Evolutionary conservation across 2,113 vertebrate genomes (phyloP), one percentile per base, ranked within the genome.

Genomic region (Capra hircus): DNA sequence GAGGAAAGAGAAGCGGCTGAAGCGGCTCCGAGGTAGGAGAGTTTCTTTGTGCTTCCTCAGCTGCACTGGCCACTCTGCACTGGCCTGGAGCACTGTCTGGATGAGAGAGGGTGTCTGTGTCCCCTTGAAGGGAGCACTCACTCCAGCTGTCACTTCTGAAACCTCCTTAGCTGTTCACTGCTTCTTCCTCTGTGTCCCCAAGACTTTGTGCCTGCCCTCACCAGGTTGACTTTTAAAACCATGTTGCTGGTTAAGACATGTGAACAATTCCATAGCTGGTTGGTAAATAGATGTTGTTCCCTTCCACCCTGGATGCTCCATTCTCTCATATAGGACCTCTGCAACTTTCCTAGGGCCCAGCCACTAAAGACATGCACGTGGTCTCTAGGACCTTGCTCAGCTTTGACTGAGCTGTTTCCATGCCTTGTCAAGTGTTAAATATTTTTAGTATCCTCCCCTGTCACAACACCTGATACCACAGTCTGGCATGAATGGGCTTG

Each of bases 1-100:
- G 97, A 99, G 99, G 98, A 99, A 99, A 98, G 99, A 99, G 97
- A 99, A 99, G 97, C 98, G 99, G 62, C 99, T 99, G 90, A 99
- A 99, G 98, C 98, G 99, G 97, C 99, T 99, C 27, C 98, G 99
- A 99, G 99, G 99, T 99, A 97, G 99, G 99, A 57, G 0, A 7
- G 53, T 11, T 40, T 67, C 95, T 14, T 0, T 1, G 8, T 52
- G 52, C 55, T 84, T 64, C 50, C 60, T 48, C 36, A 1, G 28
- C 43, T 48, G 36, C 4, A 2, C 15, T 27, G 81, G 7, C 89
- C 67, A 5, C 60, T 48, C 30, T 16, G 52, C 33, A 16, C 5
- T 27, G 52, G 45, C 19, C 80, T 89, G 14, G 33, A 28, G 78
- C 48, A 59, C 30, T 78, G 16, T 28, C 81, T 30, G 23, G 60